Percentiles rank a stretch among this genome's conserved stretches.
Conservation (phyloP, 1,140 invertebrate genomes). For the Euwallacea similis region DNA sequence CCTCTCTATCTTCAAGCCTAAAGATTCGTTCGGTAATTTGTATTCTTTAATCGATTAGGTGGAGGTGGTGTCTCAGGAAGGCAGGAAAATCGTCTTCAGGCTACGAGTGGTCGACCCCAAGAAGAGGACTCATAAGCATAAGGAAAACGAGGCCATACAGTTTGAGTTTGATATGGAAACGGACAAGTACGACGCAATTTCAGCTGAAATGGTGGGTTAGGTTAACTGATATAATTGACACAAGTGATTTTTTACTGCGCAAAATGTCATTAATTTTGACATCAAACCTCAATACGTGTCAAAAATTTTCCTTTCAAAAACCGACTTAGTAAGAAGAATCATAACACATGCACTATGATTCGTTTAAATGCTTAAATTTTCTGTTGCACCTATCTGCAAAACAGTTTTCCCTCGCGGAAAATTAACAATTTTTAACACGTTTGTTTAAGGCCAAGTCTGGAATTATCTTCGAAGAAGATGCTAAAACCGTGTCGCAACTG, state of each 20-base stretch:
- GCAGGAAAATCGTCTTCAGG: constrained; percentile 82
- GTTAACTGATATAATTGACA: constrained; percentile 7
- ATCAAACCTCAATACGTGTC: not conserved
- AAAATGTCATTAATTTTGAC: not conserved
- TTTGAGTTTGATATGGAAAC: constrained; percentile 95
- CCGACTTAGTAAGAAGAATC: not conserved
- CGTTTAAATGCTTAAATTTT: constrained; percentile 20
- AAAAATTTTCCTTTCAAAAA: not conserved
- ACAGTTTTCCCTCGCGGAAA: not conserved
- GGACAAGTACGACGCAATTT: constrained; percentile 94
- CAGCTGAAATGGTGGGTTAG: constrained; percentile 84
- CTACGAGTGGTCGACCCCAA: constrained; percentile 96
- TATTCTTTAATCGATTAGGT: constrained; percentile 54
- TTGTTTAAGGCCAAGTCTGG: constrained; percentile 72
- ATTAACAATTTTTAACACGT: not conserved
- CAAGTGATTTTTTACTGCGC: not conserved
- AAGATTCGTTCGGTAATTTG: no score
- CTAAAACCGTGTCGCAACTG: constrained; percentile 83
- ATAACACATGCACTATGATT: constrained; percentile 17
- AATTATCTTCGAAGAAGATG: constrained; percentile 89
- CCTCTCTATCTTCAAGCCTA: not conserved
- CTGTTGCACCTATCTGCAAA: constrained; percentile 17
- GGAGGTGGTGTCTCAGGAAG: constrained; percentile 74
- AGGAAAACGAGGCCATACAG: constrained; percentile 99
- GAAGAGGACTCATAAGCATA: constrained; percentile 92